These are phyloP conservation scores for Aptenodytes forsteri DNA, from an alignment of 2,113 vertebrate genomes.

Conservation along the genomic window DNA sequence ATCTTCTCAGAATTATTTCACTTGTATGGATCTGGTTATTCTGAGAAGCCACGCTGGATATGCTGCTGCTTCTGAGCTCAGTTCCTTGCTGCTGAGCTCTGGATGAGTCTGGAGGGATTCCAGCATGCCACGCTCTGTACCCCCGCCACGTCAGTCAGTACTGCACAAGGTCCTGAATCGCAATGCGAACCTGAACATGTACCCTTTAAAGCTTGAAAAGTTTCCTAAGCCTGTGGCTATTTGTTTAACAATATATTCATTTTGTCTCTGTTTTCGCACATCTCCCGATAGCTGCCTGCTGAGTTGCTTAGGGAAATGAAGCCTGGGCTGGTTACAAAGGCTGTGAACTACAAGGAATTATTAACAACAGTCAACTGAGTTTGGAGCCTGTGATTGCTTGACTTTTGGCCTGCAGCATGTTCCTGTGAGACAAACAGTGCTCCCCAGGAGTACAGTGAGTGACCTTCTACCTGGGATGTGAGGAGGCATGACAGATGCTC, in stretches of 20 bases:
- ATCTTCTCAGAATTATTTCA: not conserved
- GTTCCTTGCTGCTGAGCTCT: not conserved
- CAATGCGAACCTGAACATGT: not conserved
- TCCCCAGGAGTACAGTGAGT: not conserved
- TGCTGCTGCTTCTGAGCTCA: not conserved
- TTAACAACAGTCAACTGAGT: slow-evolving; percentile 35
- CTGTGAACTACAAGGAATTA: slow-evolving; percentile 54
- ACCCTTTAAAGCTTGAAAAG: not conserved
- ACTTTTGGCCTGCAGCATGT: not conserved
- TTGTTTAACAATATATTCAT: not conserved
- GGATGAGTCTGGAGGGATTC: not conserved
- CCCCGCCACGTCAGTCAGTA: not conserved
- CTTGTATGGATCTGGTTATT: not conserved
- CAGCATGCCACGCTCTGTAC: not conserved
- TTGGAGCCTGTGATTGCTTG: not conserved
- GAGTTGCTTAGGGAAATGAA: not conserved
- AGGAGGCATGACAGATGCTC: slow-evolving; percentile 12
- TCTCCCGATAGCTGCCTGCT: not conserved
- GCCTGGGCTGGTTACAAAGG: slow-evolving; percentile 7
- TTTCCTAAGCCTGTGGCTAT: not conserved
- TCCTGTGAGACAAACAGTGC: slow-evolving; percentile 11
- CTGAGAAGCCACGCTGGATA: not conserved
- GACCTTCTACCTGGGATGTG: slow-evolving; percentile 39
- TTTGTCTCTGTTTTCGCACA: slow-evolving; percentile 1
- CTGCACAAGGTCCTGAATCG: rapidly evolving